phyloP scores from a whole-genome alignment of 2,113 vertebrate species.

The Recurvirostra avosetta region DNA sequence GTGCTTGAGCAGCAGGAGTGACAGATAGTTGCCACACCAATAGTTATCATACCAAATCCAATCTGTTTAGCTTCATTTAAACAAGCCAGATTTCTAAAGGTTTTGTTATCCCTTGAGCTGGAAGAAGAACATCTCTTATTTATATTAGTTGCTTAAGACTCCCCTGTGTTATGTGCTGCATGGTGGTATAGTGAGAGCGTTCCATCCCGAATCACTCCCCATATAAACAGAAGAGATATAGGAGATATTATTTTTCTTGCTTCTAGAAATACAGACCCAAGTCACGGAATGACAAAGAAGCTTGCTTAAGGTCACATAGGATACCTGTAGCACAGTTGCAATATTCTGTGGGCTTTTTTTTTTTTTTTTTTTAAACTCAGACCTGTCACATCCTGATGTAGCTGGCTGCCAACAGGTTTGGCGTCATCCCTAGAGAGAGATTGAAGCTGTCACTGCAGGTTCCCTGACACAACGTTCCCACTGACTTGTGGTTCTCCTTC shows the following conservation, averaged over 20 bases:
- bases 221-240: conserved; percentile 46
- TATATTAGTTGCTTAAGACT: conserved; percentile 52
- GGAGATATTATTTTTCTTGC: conserved; percentile 14
- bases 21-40: conserved; percentile 56
- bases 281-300: not conserved
- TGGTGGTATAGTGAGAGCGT: not conserved
- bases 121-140: conserved; percentile 49
- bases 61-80: conserved; percentile 62
- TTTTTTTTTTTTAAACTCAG: not conserved
- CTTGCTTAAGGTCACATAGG: not conserved
- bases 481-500: not conserved
- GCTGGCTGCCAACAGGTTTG: not conserved
- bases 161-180: conserved; percentile 21
- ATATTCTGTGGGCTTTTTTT: no score
- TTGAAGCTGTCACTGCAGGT: not conserved
- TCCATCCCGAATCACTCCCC: conserved; percentile 6
- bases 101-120: conserved; percentile 53
- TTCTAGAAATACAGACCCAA: not conserved
- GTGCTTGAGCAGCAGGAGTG: not conserved
- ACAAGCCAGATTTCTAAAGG: conserved; percentile 48
- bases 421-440: not conserved
- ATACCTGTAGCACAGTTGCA: not conserved
- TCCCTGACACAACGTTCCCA: not conserved
- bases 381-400: not conserved
- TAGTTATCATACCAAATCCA: conserved; percentile 55